Evolutionary conservation across 2,797 vertebrate genomes (phyloP).

Genomic region (Enteromius paludinosus): DNA sequence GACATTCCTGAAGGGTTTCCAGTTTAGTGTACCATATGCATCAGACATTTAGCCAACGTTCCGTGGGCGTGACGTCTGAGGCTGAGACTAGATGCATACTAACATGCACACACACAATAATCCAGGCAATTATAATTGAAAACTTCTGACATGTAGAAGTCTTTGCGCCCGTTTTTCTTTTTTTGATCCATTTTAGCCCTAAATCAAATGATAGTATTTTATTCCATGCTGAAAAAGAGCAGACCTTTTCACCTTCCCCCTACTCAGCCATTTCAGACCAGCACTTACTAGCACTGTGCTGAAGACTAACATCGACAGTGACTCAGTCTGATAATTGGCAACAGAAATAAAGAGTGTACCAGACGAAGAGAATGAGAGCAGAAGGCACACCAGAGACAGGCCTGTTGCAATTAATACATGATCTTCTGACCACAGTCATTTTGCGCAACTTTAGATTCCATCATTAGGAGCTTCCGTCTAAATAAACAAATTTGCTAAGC

Average conservation of each 20-base stretch:
- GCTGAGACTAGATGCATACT: not conserved
- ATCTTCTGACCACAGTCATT: constrained; percentile 13
- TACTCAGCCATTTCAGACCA: not conserved
- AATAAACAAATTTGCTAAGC: not conserved
- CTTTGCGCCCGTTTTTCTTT: not conserved
- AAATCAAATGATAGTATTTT: not conserved
- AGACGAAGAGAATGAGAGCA: constrained; percentile 13
- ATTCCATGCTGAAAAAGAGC: not conserved
- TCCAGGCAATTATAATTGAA: not conserved
- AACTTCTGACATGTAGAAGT: not conserved
- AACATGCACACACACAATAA: not conserved
- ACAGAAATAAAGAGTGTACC: constrained; percentile 8
- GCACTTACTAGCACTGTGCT: constrained; percentile 13
- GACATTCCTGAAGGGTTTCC: no score
- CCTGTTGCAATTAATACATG: constrained; percentile 25
- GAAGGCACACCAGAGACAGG: not conserved
- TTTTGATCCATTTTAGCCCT: not conserved
- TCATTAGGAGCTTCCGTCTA: not conserved
- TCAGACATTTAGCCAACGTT: no score
- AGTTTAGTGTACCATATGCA: no score
- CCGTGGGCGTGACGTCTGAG: no score
- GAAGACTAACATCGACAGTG: not conserved
- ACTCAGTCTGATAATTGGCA: constrained; percentile 18
- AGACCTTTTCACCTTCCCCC: not conserved
- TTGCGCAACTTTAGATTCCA: not conserved